A percentile compares a stretch with the other conserved stretches of the same genome.
Conservation (phyloP, 1,140 invertebrate genomes). For the Ridgeia piscesae region DNA sequence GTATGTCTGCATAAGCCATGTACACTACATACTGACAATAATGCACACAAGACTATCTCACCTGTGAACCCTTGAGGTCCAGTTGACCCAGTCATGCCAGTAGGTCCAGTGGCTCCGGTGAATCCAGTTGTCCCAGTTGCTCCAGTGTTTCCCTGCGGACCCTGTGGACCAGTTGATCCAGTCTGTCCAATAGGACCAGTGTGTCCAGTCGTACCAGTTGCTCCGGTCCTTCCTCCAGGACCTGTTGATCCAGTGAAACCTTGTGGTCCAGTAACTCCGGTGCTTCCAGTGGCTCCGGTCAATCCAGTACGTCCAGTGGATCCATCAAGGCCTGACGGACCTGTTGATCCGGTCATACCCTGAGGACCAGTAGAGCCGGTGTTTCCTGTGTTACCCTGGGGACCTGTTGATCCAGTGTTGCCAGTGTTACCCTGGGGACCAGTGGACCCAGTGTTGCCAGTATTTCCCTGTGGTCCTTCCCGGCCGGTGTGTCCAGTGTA, state of each 20-base stretch:
- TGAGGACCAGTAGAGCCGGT: slow-evolving; percentile 14
- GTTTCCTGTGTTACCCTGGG: slow-evolving; percentile 11
- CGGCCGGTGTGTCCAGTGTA: background rate
- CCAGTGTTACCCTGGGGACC: slow-evolving; percentile 15
- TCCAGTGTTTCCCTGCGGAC: background rate
- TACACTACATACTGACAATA: no score
- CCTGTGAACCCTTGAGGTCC: slow-evolving; percentile 18
- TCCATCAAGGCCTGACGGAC: background rate
- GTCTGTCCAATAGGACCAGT: background rate
- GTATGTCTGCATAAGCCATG: background rate
- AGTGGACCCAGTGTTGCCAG: slow-evolving; percentile 15
- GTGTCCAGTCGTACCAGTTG: slow-evolving; percentile 13
- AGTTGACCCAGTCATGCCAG: slow-evolving; percentile 7
- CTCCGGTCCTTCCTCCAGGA: background rate
- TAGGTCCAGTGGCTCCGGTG: slow-evolving; percentile 15
- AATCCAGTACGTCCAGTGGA: background rate
- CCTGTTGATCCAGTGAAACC: slow-evolving; percentile 17
- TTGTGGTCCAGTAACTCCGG: background rate
- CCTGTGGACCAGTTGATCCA: slow-evolving; percentile 11
- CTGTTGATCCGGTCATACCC: slow-evolving; percentile 14
- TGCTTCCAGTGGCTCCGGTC: slow-evolving; percentile 5
- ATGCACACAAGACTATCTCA: background rate
- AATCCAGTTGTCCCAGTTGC: background rate
- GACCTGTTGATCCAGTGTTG: slow-evolving; percentile 4
- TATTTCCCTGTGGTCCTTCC: slow-evolving; percentile 8